Evolutionary conservation across 2,797 vertebrate genomes (phyloP), one percentile per base, ranked within the genome.

Genomic region (Spondyliosoma cantharus): DNA sequence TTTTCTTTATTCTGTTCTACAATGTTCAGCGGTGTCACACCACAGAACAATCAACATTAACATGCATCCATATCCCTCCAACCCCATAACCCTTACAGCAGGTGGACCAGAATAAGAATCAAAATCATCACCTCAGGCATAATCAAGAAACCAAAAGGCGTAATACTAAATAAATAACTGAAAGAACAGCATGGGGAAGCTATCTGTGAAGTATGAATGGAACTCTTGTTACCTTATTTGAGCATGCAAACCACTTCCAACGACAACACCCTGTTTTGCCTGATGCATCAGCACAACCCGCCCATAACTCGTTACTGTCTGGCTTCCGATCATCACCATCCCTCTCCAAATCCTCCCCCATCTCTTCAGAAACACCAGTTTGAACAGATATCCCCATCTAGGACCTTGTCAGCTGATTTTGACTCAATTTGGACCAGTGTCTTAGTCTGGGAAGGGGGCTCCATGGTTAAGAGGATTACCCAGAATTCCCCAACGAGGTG

Each of bases 401-500:
- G 57, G 84, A 56, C 81, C 91, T 84, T 82, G 87, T 93, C 91
- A 92, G 87, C 90, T 93, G 90, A 92, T 92, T 89, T 82, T 89
- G 85, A 90, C 92, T 92, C 89, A 88, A 86, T 92, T 89, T 89
- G 81, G 80, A 81, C 91, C 83, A 86, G 71, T 90, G 91, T 93
- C 90, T 91, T 75, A 86, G 90, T 87, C 89, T 91, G 90, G 84
- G 87, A 92, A 91, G 88, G 88, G 89, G 90, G 86, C 90, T 92
- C 87, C 90, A 89, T 81, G 86, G 81, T 90, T 93, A 94, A 94
- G 90, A 93, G 91, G 92, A 94, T 94, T 94, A 94, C 87, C 89
- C 92, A 93, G 89, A 94, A 94, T 92, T 91, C 92, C 87, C 88
- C 85, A 91, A 91, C 32, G 82, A 91, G 88, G 82, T 91, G 90